Base-by-base conservation (phyloP, 2,113 vertebrate genomes). In the Plecturocebus donacophilus region DNA sequence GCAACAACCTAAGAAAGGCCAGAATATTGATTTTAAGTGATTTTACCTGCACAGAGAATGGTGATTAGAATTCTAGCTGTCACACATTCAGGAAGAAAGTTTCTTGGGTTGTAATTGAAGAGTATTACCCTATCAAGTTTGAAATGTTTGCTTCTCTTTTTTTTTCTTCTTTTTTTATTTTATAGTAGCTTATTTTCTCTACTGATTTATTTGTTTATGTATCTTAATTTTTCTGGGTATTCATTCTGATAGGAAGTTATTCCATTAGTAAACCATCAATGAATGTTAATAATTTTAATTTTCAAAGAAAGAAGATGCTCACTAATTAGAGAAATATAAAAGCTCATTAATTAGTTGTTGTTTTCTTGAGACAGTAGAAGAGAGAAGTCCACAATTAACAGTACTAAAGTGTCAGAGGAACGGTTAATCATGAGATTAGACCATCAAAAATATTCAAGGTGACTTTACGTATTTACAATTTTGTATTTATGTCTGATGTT, bases 21-120 rank as follows among this genome's bases (percentile, higher is more conserved):
- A 92, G 84, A 93, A 76, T 95, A 91, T 95, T 93, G 94, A 96
- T 95, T 92, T 93, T 83, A 80, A 35, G 38, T 90, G 30, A 75
- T 90, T 87, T 97, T 83, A 42, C 47, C 45, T 89, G 56, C 8
- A 64, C 68, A 95, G 75, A 83, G 54, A 92, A 84, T 80, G 27
- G 9, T 73, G 35, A 92, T 92, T 95, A 90, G 61, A 17, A 91
- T 90, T 89, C 79, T 58, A 92, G 10, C 38, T 17, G 20, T 6
- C 40, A 4, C 14, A 80, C 8, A 17, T 82, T 84, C 23, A 75
- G 21, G 8, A 80, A 23, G 42, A 90, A 76, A 87, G 1, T 68
- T 95, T 90, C 47, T 81, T 79, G 30, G 30, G 3, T 75, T 82
- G 90, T 52, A 94, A 94, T 54, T 64, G 14, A 96, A 90, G 76